These are phyloP conservation scores for Physeter macrocephalus DNA, from an alignment of 2,113 vertebrate species.

Conservation along the genomic window DNA sequence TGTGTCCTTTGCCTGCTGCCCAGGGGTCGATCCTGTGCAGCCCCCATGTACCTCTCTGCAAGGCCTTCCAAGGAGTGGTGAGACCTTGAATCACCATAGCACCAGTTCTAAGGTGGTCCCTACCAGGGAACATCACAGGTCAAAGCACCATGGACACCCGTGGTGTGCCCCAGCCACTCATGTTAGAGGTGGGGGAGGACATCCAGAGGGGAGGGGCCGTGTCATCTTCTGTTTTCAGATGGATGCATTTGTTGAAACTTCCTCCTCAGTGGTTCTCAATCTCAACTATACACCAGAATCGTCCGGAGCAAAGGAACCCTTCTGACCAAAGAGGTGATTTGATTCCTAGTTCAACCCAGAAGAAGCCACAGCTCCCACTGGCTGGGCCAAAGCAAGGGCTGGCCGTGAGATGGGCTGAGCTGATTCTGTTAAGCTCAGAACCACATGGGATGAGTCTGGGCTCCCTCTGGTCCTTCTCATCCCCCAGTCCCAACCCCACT, in stretches of 20 bases:
- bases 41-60: not conserved
- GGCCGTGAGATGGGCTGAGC: not conserved
- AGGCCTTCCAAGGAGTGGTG: not conserved
- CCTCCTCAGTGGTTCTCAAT: not conserved
- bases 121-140: not conserved
- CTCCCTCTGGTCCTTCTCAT: too few relatives aligned
- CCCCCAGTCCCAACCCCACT: not conserved
- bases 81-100: not conserved
- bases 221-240: not conserved
- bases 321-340: not conserved
- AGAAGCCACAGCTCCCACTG: not conserved
- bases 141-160: not conserved
- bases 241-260: not conserved
- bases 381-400: not conserved
- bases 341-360: not conserved
- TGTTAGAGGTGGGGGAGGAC: not conserved
- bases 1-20: not conserved
- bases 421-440: not conserved
- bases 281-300: not conserved
- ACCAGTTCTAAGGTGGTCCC: not conserved
- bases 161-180: rapidly evolving
- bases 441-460: rapidly evolving
- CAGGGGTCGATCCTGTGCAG: not conserved
- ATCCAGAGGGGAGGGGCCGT: too few relatives aligned
- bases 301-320: not conserved